Base-by-base conservation (phyloP, 1,140 invertebrate species). In the Trinorchestia longiramus region DNA sequence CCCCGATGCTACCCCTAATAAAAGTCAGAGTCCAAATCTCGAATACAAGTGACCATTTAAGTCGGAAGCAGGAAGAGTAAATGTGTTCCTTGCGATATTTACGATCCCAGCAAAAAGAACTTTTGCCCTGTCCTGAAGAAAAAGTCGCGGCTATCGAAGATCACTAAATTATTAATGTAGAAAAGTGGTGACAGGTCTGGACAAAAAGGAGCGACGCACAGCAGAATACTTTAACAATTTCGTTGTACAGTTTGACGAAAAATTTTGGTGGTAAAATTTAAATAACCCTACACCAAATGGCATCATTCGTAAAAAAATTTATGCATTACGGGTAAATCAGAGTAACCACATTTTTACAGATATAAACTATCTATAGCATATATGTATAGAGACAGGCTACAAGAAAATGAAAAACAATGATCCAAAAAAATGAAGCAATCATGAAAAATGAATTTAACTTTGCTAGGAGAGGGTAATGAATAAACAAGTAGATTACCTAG, bases 51-150 rank as follows among this genome's bases (percentile, higher is more conserved):
- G 43, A 44, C 92, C 92, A 94, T 94, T 45, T 0, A 42, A 43
- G 92, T 94, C 92, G 44, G 92, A 44, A 47, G 44, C 92, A 94
- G 43, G 92, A 45, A 94, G n/a, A 45, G 92, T 8, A 44, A 45
- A 94, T 40, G 92, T 40, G 36, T 47, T 44, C 44, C 44, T 44
- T 28, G 36, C 36, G 44, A 43, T 94, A 94, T 94, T 94, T 94
- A 94, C 43, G 88, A 77, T 77, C 62, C 15, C 15, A 77, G 1
- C 36, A 77, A 77, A 77, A 77, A 53, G 47, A 77, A 77, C 62
- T 77, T 36, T 28, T 3, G 62, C 62, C 62, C 1, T 28, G 36
- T 11, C 15, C 62, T 77, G 62, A 28, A 15, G 36, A 28, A 77
- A 77, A 77, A 77, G 36, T 11, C 19, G 6, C 19, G 6, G 15